These are phyloP conservation scores for Selene dorsalis DNA, from an alignment of 2,797 vertebrate genomes.

Conservation along the genomic window DNA sequence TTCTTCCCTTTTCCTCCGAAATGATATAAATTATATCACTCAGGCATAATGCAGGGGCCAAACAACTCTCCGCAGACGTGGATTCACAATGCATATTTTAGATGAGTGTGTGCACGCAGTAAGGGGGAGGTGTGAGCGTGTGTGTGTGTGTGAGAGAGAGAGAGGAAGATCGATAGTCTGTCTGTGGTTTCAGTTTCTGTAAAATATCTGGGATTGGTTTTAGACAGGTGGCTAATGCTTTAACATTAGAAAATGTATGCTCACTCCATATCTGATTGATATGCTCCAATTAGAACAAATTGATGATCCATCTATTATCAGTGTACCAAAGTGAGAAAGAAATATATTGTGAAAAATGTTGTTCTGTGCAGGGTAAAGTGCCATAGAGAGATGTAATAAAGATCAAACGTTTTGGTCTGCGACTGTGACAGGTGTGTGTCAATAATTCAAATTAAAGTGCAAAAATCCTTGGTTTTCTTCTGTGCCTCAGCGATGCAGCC, in stretches of 20 bases:
- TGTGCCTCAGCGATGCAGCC: background rate
- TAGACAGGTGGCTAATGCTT: constrained; percentile 49
- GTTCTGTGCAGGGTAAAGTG: constrained; percentile 17
- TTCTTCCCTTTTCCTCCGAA: constrained; percentile 57
- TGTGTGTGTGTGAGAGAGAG: constrained; percentile 12
- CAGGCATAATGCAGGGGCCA: constrained; percentile 61
- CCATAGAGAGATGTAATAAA: constrained; percentile 1
- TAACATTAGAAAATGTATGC: constrained; percentile 30
- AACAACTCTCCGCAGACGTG: constrained; percentile 48
- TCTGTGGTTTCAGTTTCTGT: constrained; percentile 47
- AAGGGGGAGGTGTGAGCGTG: constrained; percentile 8
- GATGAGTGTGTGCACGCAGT: constrained; percentile 15
- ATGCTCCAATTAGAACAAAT: constrained; percentile 24
- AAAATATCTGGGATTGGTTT: constrained; percentile 53
- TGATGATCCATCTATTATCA: constrained; percentile 29
- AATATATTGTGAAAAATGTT: constrained; percentile 1
- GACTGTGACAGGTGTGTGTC: constrained; percentile 20
- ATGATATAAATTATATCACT: constrained; percentile 76
- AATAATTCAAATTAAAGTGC: constrained; percentile 44
- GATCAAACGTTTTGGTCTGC: constrained; percentile 20
- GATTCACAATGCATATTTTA: constrained; percentile 74
- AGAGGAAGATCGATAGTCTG: constrained; percentile 63
- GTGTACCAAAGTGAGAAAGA: background rate
- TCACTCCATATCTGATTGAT: constrained; percentile 28
- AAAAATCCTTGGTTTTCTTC: constrained; percentile 18